A percentile compares a stretch with the other conserved stretches of the same genome.
Evolutionary conservation across 2,113 vertebrate genomes (phyloP).

Genomic region (Megalops atlanticus): DNA sequence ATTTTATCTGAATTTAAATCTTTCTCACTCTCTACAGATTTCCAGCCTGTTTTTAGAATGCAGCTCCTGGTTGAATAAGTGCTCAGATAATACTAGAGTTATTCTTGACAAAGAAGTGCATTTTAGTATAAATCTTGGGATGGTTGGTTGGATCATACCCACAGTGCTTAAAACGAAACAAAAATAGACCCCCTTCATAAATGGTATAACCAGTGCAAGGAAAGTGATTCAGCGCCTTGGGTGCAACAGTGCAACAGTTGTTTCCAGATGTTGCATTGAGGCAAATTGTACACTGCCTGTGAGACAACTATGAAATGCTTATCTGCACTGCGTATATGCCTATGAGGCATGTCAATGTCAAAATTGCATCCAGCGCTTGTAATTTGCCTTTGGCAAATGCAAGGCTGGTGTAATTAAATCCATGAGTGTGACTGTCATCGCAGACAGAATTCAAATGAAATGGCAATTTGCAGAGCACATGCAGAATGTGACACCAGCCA

Average conservation of each 20-base stretch:
- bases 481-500: conserved; percentile 5
- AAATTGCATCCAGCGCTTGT: conserved; percentile 23
- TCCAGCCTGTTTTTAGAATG: not conserved
- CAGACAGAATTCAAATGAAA: not conserved
- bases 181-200: conserved; percentile 20
- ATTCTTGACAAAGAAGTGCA: not conserved
- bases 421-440: conserved; percentile 2
- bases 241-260: conserved; percentile 39
- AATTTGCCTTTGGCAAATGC: conserved; percentile 47
- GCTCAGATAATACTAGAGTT: not conserved
- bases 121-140: conserved; percentile 6
- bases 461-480: not conserved
- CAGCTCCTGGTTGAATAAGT: not conserved
- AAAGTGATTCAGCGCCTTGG: conserved; percentile 24
- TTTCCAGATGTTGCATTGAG: conserved; percentile 49
- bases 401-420: conserved; percentile 34
- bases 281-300: conserved; percentile 22
- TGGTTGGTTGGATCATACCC: conserved; percentile 11
- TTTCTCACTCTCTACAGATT: not conserved
- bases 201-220: conserved; percentile 13
- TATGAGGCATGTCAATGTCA: conserved; percentile 40
- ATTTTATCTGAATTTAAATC: not conserved
- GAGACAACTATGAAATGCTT: conserved; percentile 47
- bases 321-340: conserved; percentile 40
- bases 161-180: conserved; percentile 3